Base-by-base conservation (phyloP, 2,888 invertebrate species). In the Pollenia griseotomentosa region DNA sequence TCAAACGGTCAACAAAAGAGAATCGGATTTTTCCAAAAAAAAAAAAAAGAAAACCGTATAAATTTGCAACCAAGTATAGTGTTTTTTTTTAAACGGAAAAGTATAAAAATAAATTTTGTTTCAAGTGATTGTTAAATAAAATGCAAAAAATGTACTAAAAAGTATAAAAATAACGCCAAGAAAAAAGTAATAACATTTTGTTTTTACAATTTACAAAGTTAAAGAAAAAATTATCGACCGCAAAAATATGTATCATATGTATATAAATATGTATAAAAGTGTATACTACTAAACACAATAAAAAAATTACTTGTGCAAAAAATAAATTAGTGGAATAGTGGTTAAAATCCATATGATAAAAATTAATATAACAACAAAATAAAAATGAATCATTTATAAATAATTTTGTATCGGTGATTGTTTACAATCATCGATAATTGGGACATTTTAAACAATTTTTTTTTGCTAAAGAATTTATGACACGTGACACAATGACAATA, bases 191-290 rank as follows among this genome's bases (percentile, higher is more conserved):
- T 63, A 16, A 68, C 11, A 5, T 33, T 70, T 65, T 57, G 23
- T 51, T 70, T 74, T 68, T 63, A 53, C 53, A 85, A 46, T 53
- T 65, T 44, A 44, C 5, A 42, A 79, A 61, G n/a, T 53, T 73
- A 33, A 68, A 73, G n/a, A 79, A 65, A 75, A 83, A 70, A 79
- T 61, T 86, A 86, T 86, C 86, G 86, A 86, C 86, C 86, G 86
- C 83, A 86, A 86, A 80, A 86, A 83, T 86, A 80, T 83, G 66
- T 86, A 79, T 65, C 16, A 61, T 83, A 48, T 77, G n/a, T 83
- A 61, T 57, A 14, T 85, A 68, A 12, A 7, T 66, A 70, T 65
- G 19, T 53, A 12, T 53, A 44, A 48, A 70, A 65, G 61, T 42
- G 33, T 40, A 61, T 57, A 48, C 12, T 7, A 14, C 7, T 48